Conservation (phyloP, 1,140 invertebrate species). For the Atta texana region DNA sequence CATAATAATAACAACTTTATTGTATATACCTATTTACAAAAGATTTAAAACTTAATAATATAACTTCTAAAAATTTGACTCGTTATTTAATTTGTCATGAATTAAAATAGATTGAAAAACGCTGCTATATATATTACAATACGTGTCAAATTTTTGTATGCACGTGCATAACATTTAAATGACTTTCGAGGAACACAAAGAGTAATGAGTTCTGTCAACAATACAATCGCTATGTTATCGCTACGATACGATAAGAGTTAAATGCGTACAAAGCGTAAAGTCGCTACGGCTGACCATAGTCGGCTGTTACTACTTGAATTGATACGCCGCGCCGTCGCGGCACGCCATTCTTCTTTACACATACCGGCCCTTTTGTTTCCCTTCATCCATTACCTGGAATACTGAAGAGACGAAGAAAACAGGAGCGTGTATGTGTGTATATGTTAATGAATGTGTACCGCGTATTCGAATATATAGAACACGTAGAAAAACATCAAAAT, state of each 20-base stretch:
- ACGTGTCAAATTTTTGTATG: background rate
- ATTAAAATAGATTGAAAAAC: too few relatives aligned
- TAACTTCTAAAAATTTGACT: too few relatives aligned
- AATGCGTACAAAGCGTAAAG: slow-evolving; percentile 36
- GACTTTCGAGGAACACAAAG: background rate
- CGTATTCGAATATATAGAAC: slow-evolving; percentile 14
- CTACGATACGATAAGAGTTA: slow-evolving; percentile 39
- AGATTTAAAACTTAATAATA: too few relatives aligned
- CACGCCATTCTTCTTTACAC: slow-evolving; percentile 38
- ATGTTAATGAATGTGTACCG: slow-evolving; percentile 15
- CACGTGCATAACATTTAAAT: background rate
- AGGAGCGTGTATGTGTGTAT: background rate
- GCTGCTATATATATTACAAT: background rate
- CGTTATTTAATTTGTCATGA: too few relatives aligned
- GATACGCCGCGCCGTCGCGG: slow-evolving; percentile 33
- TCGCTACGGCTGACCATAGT: slow-evolving; percentile 45
- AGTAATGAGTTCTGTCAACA: slow-evolving; percentile 21
- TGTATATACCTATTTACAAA: too few relatives aligned
- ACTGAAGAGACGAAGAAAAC: slow-evolving; percentile 21
- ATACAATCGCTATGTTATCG: slow-evolving; percentile 31
- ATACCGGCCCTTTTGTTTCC: slow-evolving; percentile 43
- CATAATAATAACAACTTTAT: too few relatives aligned
- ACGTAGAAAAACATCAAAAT: background rate
- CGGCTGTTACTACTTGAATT: slow-evolving; percentile 52
- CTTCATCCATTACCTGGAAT: slow-evolving; percentile 38